phyloP scores from a whole-genome alignment of 2,797 vertebrate species.

The Etheostoma nigrum region DNA sequence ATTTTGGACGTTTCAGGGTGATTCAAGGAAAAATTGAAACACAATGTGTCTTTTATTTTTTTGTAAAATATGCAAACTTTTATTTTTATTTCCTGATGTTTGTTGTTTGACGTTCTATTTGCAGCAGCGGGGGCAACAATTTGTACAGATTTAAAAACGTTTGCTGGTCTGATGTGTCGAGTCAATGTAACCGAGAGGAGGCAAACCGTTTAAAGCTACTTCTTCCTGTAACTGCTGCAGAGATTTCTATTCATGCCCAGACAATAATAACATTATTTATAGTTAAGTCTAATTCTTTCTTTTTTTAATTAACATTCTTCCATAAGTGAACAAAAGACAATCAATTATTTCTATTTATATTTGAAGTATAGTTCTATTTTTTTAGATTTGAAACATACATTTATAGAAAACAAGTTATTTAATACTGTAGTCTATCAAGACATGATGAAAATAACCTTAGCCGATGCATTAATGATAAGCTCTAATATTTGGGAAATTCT shows the following conservation, averaged over 20 bases:
- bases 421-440: slow-evolving; percentile 64
- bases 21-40: slow-evolving; percentile 81
- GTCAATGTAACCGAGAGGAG: slow-evolving; percentile 62
- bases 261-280: slow-evolving; percentile 58
- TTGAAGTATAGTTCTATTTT: slow-evolving; percentile 80
- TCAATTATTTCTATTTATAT: slow-evolving; percentile 85
- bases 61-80: slow-evolving; percentile 86
- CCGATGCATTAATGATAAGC: slow-evolving; percentile 31
- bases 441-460: slow-evolving; percentile 40
- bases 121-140: slow-evolving; percentile 76
- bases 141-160: slow-evolving; percentile 82
- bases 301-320: slow-evolving; percentile 55
- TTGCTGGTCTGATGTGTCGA: slow-evolving; percentile 73
- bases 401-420: slow-evolving; percentile 75
- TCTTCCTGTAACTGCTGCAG: slow-evolving; percentile 79
- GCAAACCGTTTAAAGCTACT: slow-evolving; percentile 87
- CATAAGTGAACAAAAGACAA: slow-evolving; percentile 84
- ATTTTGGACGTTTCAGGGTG: slow-evolving; percentile 84
- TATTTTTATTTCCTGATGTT: slow-evolving; percentile 79
- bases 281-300: slow-evolving; percentile 47
- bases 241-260: slow-evolving; percentile 66
- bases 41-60: slow-evolving; percentile 84
- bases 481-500: slow-evolving; percentile 32
- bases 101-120: slow-evolving; percentile 80
- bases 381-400: slow-evolving; percentile 65